Percentiles rank a stretch among this genome's conserved stretches.
phyloP scores from a whole-genome alignment of 2,888 invertebrate genomes.

The Petrolisthes cinctipes region DNA sequence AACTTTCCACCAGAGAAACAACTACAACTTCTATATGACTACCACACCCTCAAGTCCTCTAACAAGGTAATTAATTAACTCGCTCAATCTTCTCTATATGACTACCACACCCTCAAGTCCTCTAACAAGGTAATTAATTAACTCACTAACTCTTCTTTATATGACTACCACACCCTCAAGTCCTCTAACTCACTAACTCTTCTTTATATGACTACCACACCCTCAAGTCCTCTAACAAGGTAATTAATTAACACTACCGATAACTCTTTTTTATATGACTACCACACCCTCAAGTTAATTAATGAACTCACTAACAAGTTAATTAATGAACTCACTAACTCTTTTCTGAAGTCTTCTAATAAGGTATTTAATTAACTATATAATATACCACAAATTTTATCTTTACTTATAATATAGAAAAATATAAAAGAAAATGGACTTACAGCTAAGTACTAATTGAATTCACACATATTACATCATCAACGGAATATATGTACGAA shows the following conservation, averaged over 20 bases:
- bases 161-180: constrained; percentile 61
- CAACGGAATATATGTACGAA: no score
- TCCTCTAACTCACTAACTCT: background rate
- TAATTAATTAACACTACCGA: no score
- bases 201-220: constrained; percentile 57
- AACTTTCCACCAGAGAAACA: constrained; percentile 93
- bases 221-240: constrained; percentile 57
- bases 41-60: constrained; percentile 59
- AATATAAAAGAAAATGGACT: no score
- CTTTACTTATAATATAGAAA: no score
- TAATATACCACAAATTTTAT: no score
- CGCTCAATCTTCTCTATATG: constrained; percentile 15
- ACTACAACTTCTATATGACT: constrained; percentile 83
- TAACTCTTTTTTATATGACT: constrained; percentile 34
- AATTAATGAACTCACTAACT: no score
- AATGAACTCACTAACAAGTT: constrained; percentile 57
- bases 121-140: constrained; percentile 61
- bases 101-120: constrained; percentile 60
- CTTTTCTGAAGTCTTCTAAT: no score
- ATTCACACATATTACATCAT: no score
- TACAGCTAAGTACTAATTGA: no score
- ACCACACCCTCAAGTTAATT: constrained; percentile 60
- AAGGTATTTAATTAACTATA: no score
- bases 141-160: background rate
- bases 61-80: constrained; percentile 37